Evolutionary conservation across 2,797 vertebrate genomes (phyloP).

Genomic region (Anniella stebbinsi): DNA sequence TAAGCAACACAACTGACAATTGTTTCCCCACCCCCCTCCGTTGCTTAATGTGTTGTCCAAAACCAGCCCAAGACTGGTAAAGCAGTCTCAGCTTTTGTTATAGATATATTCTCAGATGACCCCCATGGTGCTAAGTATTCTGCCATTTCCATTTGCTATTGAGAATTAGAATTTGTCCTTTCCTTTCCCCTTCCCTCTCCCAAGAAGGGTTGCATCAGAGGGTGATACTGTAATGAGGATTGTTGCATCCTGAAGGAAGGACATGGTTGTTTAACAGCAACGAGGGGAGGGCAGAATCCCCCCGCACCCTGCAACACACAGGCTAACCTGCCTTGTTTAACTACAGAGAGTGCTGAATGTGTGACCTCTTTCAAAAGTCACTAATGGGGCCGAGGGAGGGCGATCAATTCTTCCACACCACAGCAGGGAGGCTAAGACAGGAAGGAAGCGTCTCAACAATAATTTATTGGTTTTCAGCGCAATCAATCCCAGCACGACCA

Average conservation of each 20-base stretch:
- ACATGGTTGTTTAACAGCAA: too few relatives aligned
- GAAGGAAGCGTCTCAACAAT: constrained; percentile 45
- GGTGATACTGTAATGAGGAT: not conserved
- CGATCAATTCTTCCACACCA: constrained; percentile 58
- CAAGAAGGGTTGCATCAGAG: accelerated
- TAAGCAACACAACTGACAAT: too few relatives aligned
- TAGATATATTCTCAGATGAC: not conserved
- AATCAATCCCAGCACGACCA: constrained; percentile 58
- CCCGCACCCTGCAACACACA: not conserved
- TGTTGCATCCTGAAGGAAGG: not conserved
- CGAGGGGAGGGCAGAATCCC: not conserved
- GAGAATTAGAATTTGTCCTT: not conserved
- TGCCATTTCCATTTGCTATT: not conserved
- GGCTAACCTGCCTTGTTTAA: constrained; percentile 18
- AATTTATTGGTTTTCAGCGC: constrained; percentile 62
- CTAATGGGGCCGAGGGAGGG: constrained; percentile 71
- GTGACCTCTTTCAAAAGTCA: constrained; percentile 52
- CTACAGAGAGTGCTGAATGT: constrained; percentile 11
- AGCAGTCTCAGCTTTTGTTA: too few relatives aligned
- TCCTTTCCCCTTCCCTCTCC: not conserved
- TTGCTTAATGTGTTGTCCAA: too few relatives aligned
- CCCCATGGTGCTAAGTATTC: not conserved
- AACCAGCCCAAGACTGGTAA: too few relatives aligned
- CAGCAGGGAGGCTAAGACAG: constrained; percentile 14
- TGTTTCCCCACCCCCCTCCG: too few relatives aligned